These are phyloP conservation scores for Clarias platycephalus DNA, from an alignment of 2,797 vertebrate genomes.

Conservation along the genomic window DNA sequence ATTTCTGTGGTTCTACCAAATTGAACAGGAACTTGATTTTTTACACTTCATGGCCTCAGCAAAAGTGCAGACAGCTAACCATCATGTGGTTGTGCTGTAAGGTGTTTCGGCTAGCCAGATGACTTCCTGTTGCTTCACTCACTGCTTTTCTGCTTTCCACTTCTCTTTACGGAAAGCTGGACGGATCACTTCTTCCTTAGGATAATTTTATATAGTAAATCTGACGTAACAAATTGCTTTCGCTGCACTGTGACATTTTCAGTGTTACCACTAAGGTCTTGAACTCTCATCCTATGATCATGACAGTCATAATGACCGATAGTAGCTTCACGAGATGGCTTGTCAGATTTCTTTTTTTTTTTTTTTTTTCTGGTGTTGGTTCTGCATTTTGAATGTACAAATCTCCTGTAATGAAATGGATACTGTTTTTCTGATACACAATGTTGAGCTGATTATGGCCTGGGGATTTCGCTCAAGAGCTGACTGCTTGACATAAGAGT, in stretches of 20 bases:
- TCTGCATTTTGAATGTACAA: background rate
- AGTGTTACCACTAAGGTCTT: background rate
- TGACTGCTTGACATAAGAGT: background rate
- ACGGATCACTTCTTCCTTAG: slow-evolving; percentile 51
- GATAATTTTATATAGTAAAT: slow-evolving; percentile 27
- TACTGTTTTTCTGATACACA: background rate
- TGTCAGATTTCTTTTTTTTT: background rate
- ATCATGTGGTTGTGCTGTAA: slow-evolving; percentile 74
- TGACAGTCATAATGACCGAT: slow-evolving; percentile 12
- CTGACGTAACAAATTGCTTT: slow-evolving; percentile 36
- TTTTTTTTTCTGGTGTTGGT: background rate
- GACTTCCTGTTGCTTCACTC: slow-evolving; percentile 77
- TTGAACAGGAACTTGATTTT: slow-evolving; percentile 71
- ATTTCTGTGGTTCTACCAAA: slow-evolving; percentile 74
- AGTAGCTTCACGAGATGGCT: background rate
- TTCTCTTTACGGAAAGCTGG: slow-evolving; percentile 66
- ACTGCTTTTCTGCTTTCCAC: slow-evolving; percentile 74
- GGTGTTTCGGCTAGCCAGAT: slow-evolving; percentile 74
- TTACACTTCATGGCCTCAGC: slow-evolving; percentile 70
- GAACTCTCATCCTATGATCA: slow-evolving; percentile 24
- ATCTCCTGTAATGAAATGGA: background rate
- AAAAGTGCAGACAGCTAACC: slow-evolving; percentile 74
- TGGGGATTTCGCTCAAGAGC: background rate
- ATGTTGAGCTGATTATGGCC: background rate
- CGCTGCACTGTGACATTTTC: slow-evolving; percentile 20